These are phyloP conservation scores for Drosophila pseudotakahashii DNA, from an alignment of 2,888 invertebrate species.

Conservation along the genomic window DNA sequence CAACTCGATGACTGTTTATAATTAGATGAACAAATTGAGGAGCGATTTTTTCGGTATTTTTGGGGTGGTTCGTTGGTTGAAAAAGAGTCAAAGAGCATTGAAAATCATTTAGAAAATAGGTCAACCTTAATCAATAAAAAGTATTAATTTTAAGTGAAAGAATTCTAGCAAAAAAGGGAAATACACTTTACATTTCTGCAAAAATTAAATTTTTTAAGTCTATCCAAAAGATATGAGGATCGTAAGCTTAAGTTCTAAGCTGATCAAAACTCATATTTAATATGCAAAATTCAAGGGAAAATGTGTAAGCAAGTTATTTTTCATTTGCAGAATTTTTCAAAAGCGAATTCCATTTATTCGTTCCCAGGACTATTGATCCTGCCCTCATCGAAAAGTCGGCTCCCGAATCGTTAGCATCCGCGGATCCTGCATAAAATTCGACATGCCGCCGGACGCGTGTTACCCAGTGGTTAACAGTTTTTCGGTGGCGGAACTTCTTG, in stretches of 20 bases:
- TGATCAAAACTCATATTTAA: too few species aligned
- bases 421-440: slow-evolving; percentile 67
- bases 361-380: slow-evolving; percentile 59
- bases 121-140: neutral
- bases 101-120: slow-evolving; percentile 3
- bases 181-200: too few species aligned
- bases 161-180: too few species aligned
- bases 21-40: slow-evolving; percentile 24
- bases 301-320: too few species aligned
- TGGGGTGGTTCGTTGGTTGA: neutral
- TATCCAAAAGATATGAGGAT: too few species aligned
- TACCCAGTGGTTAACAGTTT: slow-evolving; percentile 38
- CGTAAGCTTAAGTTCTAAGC: too few species aligned
- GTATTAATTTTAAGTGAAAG: neutral
- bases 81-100: neutral
- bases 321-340: too few species aligned
- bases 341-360: neutral
- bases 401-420: slow-evolving; percentile 17
- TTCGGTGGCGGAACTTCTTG: slow-evolving; percentile 32
- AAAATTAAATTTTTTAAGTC: too few species aligned
- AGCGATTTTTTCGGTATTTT: slow-evolving; percentile 21
- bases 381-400: slow-evolving; percentile 57
- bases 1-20: slow-evolving; percentile 16
- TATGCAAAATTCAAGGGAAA: too few species aligned
- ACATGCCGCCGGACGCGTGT: slow-evolving; percentile 60